Base-by-base conservation (phyloP, 2,797 vertebrate genomes). In the Numenius phaeopus region DNA sequence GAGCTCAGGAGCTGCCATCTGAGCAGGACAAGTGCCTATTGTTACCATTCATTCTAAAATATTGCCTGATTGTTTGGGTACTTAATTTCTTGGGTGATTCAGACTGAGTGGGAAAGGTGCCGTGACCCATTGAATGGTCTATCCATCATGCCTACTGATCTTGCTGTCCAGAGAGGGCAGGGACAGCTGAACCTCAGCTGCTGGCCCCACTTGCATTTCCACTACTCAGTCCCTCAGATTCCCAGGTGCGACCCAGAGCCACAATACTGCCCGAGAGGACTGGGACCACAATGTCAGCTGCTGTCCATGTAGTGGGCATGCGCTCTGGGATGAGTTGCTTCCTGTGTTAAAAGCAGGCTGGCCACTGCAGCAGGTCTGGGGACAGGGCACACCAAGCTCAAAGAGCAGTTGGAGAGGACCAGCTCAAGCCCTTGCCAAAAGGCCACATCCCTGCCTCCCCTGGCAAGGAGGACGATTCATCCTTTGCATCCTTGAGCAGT, bases 1-100 rank as follows among this genome's bases (percentile, higher is more conserved):
- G 26, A 94, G 37, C 49, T 30, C 1, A 0, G 37, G 49, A 80
- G 64, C 77, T 78, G 40, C 40, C 39, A 26, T 61, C 52, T 65
- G 64, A 71, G 50, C 75, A 87, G 65, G 79, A 89, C 75, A 73
- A 69, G 52, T n/a, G 15, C 32, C 90, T 92, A 78, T 69, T 95
- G 92, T 83, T 78, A 82, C n/a, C 1, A 1, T 73, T 90, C 44
- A 30, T 83, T 96, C 90, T 80, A 96, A 97, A 96, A 97, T 94
- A 97, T 83, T 80, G 50, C 71, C 46, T 0, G 0, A 96, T 96
- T 97, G 95, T 96, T 88, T 72, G 32, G 46, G 40, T n/a, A 37
- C 50, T 71, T 69, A 10, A 27, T 80, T 92, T 79, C 71, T 83
- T 71, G 40, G 62, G 69, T 55, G 91, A 76, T 85, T 92, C 79